phyloP scores from a whole-genome alignment of 1,140 invertebrate species.

The Agrypnia vestita region DNA sequence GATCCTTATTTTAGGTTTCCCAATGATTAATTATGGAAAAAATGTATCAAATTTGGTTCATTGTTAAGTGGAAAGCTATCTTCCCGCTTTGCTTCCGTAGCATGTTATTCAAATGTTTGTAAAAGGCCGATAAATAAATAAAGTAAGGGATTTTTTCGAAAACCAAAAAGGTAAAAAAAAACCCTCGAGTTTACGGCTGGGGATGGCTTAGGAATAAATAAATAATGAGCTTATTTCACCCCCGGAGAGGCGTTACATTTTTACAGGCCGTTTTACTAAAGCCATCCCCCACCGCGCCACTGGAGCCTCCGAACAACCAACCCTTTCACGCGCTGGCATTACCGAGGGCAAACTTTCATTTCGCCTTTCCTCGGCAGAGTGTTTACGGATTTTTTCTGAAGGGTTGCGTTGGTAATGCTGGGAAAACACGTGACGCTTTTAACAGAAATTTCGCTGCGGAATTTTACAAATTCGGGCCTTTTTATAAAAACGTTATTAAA shows the following conservation, averaged over 20 bases:
- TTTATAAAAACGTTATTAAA: no score
- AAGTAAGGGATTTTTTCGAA: neutral
- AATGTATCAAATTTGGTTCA: no score
- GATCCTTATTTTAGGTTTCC: no score
- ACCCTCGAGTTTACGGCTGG: neutral
- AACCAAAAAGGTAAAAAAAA: slow-evolving; percentile 4
- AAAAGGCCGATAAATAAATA: neutral
- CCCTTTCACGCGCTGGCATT: slow-evolving; percentile 12
- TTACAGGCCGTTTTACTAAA: slow-evolving; percentile 39
- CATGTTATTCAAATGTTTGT: neutral
- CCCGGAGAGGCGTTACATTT: slow-evolving; percentile 29
- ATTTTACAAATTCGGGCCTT: no score
- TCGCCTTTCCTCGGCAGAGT: slow-evolving; percentile 8
- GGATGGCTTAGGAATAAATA: slow-evolving; percentile 42
- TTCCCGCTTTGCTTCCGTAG: no score
- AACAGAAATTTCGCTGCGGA: neutral
- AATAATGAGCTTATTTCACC: slow-evolving; percentile 43
- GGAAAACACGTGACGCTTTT: neutral
- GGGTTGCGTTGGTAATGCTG: slow-evolving; percentile 18
- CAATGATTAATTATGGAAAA: no score
- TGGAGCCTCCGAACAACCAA: neutral
- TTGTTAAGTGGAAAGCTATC: no score
- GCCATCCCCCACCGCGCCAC: slow-evolving; percentile 3
- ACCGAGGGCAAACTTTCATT: slow-evolving; percentile 25
- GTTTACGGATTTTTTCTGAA: slow-evolving; percentile 30